Base-by-base conservation (phyloP, 1,140 invertebrate species). In the Atta colombica region DNA sequence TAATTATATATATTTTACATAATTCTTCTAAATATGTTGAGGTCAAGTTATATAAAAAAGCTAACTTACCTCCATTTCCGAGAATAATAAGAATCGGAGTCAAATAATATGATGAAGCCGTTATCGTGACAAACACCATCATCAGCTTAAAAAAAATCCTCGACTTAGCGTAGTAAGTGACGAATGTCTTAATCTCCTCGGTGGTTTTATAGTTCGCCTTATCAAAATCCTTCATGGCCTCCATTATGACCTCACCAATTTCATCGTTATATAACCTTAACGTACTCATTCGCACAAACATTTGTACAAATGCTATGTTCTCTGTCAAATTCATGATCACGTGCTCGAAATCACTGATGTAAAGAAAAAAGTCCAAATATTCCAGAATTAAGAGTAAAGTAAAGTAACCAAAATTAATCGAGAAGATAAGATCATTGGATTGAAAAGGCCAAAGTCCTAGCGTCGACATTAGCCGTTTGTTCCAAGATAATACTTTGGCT, bases 311-410 rank as follows among this genome's bases (percentile, higher is more conserved):
- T 7, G 93, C 92, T 84, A 94, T 90, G 51, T 94, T 95, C 63
- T 95, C 92, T 0, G 92, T 93, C n/a, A 95, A 75, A 87, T 95
- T 94, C 87, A 93, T 91, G 0, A 94, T 82, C 6, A 94, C 91
- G n/a, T 93, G 91, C 60, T 94, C 93, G 0, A 94, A 78, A 72
- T 94, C 61, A 7, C 85, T 84, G 28, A 94, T 92, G 18, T 90
- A 93, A 1, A 94, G 16, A 68, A 93, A 89, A 0, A 94, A 60
- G 77, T 95, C 93, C 3, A 94, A 7, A 21, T 94, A 94, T 35
- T 94, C 93, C 25, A 93, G 49, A 12, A 92, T 25, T 91, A 94
- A 93, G 0, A 91, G 86, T 49, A 93, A 93, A 18, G 86, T 74
- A 35, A 93, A 93, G 28, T 92, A 94, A 25, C 91, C 89, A 16